These are phyloP conservation scores for Elephantulus edwardii DNA, from an alignment of 2,113 vertebrate species.

Conservation along the genomic window DNA sequence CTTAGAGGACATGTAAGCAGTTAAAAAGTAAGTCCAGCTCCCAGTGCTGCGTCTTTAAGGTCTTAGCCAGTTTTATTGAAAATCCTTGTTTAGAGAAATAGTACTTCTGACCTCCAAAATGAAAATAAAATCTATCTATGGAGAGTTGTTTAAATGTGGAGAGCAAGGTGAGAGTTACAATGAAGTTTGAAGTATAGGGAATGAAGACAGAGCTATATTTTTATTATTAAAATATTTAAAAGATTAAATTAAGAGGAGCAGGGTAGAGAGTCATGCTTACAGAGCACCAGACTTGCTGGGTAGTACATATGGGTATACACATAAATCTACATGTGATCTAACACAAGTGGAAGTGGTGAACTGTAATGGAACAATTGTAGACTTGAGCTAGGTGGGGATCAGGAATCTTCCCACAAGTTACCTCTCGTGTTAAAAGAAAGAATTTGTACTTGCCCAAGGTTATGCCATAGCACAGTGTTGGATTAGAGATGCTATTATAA, in stretches of 20 bases:
- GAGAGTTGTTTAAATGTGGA: not conserved
- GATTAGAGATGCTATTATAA: not conserved
- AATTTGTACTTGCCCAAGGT: not conserved
- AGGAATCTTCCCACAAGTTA: not conserved
- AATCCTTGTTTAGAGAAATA: not conserved
- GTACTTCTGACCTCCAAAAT: not conserved
- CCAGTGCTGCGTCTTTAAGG: not conserved
- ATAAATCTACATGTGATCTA: not conserved
- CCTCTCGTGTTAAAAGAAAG: not conserved
- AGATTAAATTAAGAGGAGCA: not conserved
- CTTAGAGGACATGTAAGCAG: not conserved
- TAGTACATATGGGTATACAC: not conserved
- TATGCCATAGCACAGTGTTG: not conserved
- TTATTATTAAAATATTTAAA: not conserved
- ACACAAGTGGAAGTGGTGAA: not conserved
- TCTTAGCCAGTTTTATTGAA: slow-evolving; percentile 19
- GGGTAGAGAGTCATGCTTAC: not conserved
- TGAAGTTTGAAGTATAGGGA: not conserved
- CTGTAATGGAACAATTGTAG: not conserved
- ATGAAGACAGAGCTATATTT: not conserved
- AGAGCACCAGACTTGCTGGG: not conserved
- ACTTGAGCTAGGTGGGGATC: not conserved
- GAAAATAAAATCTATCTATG: not conserved
- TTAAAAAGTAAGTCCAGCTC: not conserved
- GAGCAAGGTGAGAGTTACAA: not conserved